A percentile compares a stretch with the other conserved stretches of the same genome.
phyloP scores from a whole-genome alignment of 2,888 invertebrate genomes.

The Cephonodes hylas region DNA sequence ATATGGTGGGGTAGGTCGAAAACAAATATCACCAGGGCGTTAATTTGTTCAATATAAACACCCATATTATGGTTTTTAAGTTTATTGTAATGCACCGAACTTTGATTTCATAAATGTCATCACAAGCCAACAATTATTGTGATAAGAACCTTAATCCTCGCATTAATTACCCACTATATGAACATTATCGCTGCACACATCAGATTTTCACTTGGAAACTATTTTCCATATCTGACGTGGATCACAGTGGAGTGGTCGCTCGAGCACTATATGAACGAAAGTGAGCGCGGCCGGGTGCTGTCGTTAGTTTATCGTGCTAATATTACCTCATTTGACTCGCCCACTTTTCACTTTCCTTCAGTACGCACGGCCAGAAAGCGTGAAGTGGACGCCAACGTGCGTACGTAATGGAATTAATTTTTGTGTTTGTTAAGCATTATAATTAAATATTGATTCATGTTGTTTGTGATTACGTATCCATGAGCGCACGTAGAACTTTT shows the following conservation, averaged over 20 bases:
- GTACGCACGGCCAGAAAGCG: constrained; percentile 65
- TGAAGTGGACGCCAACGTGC: constrained; percentile 44
- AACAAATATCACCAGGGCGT: not conserved
- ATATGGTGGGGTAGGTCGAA: too few relatives aligned
- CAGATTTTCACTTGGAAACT: constrained; percentile 2
- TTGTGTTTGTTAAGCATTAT: not conserved
- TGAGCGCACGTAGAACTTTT: not conserved
- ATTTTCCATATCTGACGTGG: not conserved
- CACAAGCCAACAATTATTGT: not conserved
- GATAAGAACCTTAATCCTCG: not conserved
- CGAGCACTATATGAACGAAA: constrained; percentile 47
- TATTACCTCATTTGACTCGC: constrained; percentile 67
- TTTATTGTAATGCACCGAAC: not conserved
- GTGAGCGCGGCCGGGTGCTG: constrained; percentile 59
- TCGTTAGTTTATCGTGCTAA: constrained; percentile 53
- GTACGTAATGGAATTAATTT: constrained; percentile 5
- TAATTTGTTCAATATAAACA: not conserved
- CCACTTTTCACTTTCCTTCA: constrained; percentile 71
- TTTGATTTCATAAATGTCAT: not conserved
- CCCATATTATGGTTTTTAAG: not conserved
- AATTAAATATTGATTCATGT: constrained; percentile 1
- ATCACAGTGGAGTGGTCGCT: not conserved
- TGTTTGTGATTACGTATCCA: constrained; percentile 6
- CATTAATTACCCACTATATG: not conserved
- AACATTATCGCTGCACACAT: not conserved